A percentile compares a stretch with the other conserved stretches of the same genome.
Evolutionary conservation across 2,888 invertebrate genomes (phyloP).

Genomic region (Drosophila testacea): DNA sequence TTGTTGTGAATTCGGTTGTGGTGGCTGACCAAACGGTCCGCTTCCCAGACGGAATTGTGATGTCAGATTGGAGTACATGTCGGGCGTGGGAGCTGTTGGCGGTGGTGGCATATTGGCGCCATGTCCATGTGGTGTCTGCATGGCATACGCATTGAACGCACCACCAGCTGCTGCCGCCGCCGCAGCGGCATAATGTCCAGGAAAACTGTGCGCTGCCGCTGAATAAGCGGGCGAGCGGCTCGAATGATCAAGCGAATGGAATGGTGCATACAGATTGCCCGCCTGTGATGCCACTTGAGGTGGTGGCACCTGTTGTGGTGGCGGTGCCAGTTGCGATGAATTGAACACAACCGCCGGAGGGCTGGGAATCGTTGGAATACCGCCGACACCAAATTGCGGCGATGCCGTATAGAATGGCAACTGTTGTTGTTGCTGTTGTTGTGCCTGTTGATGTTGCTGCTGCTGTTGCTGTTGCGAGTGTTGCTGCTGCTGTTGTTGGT

Average conservation of each 20-base stretch:
- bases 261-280: slow-evolving; percentile 93
- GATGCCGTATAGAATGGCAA: slow-evolving; percentile 88
- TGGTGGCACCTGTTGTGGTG: slow-evolving; percentile 59
- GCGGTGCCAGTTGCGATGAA: slow-evolving; percentile 90
- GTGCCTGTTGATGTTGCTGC: slow-evolving; percentile 72
- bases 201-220: slow-evolving; percentile 87
- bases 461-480: slow-evolving; percentile 85
- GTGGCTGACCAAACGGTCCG: slow-evolving; percentile 83
- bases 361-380: slow-evolving; percentile 94
- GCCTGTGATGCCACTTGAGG: slow-evolving; percentile 87
- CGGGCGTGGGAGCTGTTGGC: slow-evolving; percentile 89
- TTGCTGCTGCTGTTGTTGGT: slow-evolving; percentile 89
- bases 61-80: slow-evolving; percentile 89
- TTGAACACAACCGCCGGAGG: slow-evolving; percentile 92
- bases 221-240: slow-evolving; percentile 93
- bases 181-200: slow-evolving; percentile 87
- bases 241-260: slow-evolving; percentile 89
- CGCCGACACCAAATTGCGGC: slow-evolving; percentile 90
- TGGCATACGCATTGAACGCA: slow-evolving; percentile 89
- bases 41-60: slow-evolving; percentile 88
- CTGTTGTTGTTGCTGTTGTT: slow-evolving; percentile 82
- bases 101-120: slow-evolving; percentile 85
- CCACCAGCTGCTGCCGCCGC: slow-evolving; percentile 85
- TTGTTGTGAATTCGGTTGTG: slow-evolving; percentile 89
- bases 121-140: slow-evolving; percentile 85